Evolutionary conservation across 53 echinoderm and acorn worm species (phyloP).

Genomic region (Glandiceps talaboti): DNA sequence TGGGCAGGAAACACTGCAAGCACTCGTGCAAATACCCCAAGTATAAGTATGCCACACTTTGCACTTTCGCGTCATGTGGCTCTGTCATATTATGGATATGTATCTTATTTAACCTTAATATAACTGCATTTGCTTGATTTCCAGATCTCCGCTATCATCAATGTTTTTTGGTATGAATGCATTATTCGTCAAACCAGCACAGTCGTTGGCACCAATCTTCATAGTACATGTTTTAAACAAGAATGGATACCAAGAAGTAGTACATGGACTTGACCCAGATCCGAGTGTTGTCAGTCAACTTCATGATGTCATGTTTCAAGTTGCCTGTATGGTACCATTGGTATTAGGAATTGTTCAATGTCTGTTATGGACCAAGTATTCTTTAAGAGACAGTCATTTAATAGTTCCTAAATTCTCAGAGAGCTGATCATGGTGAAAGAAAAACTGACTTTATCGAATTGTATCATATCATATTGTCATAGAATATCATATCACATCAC

Average conservation of each 20-base stretch:
- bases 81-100: too few relatives aligned
- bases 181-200: conserved; percentile 85
- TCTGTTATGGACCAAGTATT: conserved; percentile 58
- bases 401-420: too few relatives aligned
- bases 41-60: too few relatives aligned
- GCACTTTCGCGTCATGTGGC: too few relatives aligned
- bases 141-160: conserved; percentile 77
- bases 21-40: too few relatives aligned
- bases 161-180: conserved; percentile 97
- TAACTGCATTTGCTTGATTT: too few relatives aligned
- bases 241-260: conserved; percentile 39
- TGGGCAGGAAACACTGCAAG: too few relatives aligned
- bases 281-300: conserved; percentile 7
- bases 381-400: conserved; percentile 56
- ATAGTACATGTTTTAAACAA: conserved; percentile 55
- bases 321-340: conserved; percentile 62
- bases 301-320: conserved; percentile 42
- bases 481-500: too few relatives aligned
- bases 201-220: conserved; percentile 75
- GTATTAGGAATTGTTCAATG: conserved; percentile 47
- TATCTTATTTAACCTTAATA: too few relatives aligned
- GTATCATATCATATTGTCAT: too few relatives aligned
- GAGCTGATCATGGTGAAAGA: too few relatives aligned
- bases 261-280: background rate
- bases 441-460: too few relatives aligned